These are phyloP conservation scores for Heliornis fulica DNA, from an alignment of 2,113 vertebrate genomes.

Conservation along the genomic window DNA sequence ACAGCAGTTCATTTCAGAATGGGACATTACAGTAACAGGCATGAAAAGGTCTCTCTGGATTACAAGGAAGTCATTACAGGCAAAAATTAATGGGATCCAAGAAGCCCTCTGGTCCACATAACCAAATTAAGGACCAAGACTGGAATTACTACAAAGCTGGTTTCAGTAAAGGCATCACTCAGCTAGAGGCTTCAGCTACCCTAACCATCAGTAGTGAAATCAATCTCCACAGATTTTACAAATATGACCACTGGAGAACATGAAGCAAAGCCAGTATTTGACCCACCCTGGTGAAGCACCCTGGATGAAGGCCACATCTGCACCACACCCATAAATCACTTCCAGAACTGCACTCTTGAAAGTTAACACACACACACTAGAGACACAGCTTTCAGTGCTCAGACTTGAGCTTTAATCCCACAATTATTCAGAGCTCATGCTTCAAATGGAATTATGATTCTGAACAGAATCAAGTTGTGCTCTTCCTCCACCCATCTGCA, in stretches of 20 bases:
- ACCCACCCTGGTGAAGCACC: not conserved
- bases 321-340: too few relatives aligned
- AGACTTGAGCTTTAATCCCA: not conserved
- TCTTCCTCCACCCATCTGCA: not conserved
- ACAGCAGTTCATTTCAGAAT: not conserved
- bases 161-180: not conserved
- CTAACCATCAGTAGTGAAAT: not conserved
- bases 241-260: accelerated
- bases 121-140: not conserved
- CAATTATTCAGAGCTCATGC: not conserved
- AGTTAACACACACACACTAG: accelerated
- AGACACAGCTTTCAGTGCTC: not conserved
- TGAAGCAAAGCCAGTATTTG: not conserved
- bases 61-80: not conserved
- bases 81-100: not conserved
- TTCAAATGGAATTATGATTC: not conserved
- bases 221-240: not conserved
- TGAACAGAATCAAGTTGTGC: not conserved
- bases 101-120: not conserved
- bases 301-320: too few relatives aligned
- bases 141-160: not conserved
- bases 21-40: not conserved
- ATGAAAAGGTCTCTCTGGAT: not conserved
- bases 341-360: not conserved
- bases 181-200: not conserved